Evolutionary conservation across 1,140 invertebrate species (phyloP), one percentile per base, ranked within the genome.

Genomic region (Eciton burchellii): DNA sequence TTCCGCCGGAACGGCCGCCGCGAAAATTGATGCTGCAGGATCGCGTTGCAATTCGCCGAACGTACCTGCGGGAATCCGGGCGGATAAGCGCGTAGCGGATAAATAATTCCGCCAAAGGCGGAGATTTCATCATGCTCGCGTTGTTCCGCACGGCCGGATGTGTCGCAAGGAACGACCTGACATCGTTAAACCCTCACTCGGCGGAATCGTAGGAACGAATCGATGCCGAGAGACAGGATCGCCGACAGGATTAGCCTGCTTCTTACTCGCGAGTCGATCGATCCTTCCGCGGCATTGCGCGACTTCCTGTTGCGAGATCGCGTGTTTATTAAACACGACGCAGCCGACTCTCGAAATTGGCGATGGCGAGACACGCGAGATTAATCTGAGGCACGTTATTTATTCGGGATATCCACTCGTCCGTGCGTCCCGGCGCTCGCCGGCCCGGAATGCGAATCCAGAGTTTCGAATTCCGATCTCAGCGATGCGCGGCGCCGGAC

Each of bases 391-490:
- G n/a, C n/a, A n/a, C n/a, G n/a, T n/a, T n/a, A n/a, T n/a, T n/a
- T n/a, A n/a, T n/a, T n/a, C n/a, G n/a, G n/a, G n/a, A n/a, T n/a
- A n/a, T n/a, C n/a, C n/a, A n/a, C n/a, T n/a, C n/a, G n/a, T n/a
- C n/a, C n/a, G n/a, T n/a, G n/a, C n/a, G n/a, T n/a, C n/a, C 74
- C 16, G 2, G 62, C 74, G 16, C 2, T 54, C 52, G 47, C 68
- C 62, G 6, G 49, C 35, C 49, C 21, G 35, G 43, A 35, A 68
- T 63, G n/a, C 74, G 74, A 21, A 66, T 54, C 62, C 9, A 24
- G 65, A 86, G 86, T 87, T 84, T 56, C 82, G 71, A 82, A 88
- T 88, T 88, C 82, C 82, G 82, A 86, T 86, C 81, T 79, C 41
- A 88, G 62, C 85, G 83, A 74, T 21, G 68, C 74, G 57, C 54